Evolutionary conservation across 1,140 invertebrate species (phyloP), one percentile per base, ranked within the genome.

Genomic region (Megathymus violae): DNA sequence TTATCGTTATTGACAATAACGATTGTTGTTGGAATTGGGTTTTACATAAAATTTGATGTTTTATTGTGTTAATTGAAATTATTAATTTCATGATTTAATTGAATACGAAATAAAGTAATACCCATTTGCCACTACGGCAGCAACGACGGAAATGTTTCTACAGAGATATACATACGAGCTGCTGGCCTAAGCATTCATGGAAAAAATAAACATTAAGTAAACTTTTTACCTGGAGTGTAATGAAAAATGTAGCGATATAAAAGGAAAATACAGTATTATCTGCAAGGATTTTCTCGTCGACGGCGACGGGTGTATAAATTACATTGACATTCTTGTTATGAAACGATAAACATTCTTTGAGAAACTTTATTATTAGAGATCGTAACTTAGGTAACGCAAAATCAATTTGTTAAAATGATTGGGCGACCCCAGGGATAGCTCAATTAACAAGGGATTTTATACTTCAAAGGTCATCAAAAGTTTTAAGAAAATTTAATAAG

Each of bases 251-350:
- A 9, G 14, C 14, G 34, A 36, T 36, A 16, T 17, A 36, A 34
- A 50, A 50, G 22, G 19, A 14, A 36, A 25, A 11, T n/a, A 36
- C 9, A 36, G 34, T 50, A 15, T 50, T 50, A n/a, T 50, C 9
- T 14, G 16, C 41, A 19, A 38, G 31, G 16, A 38, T 13, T 38
- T 38, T 51, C 9, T 11, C 48, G 15, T n/a, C n/a, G n/a, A n/a
- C n/a, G n/a, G n/a, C 48, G 31, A 51, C 47, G 15, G 13, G 27
- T 50, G 47, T 14, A 34, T 50, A 50, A 50, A 50, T 50, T 50
- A 50, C 47, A 50, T 14, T 36, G 31, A 36, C 15, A 50, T 50
- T 34, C 16, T 50, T 50, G 27, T 15, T 50, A 34, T 50, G 14
- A 17, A 36, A 17, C n/a, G n/a, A n/a, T n/a, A n/a, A n/a, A n/a